Base-by-base conservation (phyloP, 1,140 invertebrate species). In the Bombus picipes region DNA sequence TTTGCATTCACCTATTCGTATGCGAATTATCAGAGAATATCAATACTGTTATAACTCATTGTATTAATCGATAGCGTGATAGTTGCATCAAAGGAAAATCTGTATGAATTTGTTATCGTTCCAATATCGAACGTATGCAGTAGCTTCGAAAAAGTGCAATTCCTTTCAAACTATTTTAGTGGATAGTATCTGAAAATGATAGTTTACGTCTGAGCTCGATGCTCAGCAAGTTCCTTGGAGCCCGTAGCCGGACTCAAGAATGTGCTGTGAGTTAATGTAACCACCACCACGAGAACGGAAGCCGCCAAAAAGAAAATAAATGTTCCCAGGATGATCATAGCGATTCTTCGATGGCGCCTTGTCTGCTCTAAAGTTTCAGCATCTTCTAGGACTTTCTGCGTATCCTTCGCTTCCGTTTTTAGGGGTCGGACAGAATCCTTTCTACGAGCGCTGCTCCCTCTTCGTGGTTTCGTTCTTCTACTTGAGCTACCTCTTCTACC, bases 241-340 rank as follows among this genome's bases (percentile, higher is more conserved):
- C 92, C 93, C 18, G 89, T 73, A 2, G 91, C 78, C 13, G 94
- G 93, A 89, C 95, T 96, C 91, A 96, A 96, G 68, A 95, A 95
- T 18, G 92, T 93, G 81, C 93, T 95, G 93, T 97, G 97, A 18
- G 97, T 97, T 87, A 97, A 95, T 59, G 97, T 97, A 88, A 97
- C 95, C 89, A 97, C 96, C 90, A 97, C 97, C 86, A 96, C 96
- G 68, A 97, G 96, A 43, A 97, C 95, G 77, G 97, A 96, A 57
- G 97, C 96, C 85, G 96, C 95, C 68, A 97, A 96, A 87, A 97
- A 94, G 91, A 97, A 97, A 91, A 97, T 93, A 94, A 97, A 97
- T 32, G 96, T 97, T 8, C 96, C 96, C 68, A 97, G 95, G 34
- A 97, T 96, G 81, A 97, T 96, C 88, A 96, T 96, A 57, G 97